Percentiles rank a stretch among this genome's conserved stretches.
Conservation (phyloP, 2,797 vertebrate genomes). For the Chelon auratus region DNA sequence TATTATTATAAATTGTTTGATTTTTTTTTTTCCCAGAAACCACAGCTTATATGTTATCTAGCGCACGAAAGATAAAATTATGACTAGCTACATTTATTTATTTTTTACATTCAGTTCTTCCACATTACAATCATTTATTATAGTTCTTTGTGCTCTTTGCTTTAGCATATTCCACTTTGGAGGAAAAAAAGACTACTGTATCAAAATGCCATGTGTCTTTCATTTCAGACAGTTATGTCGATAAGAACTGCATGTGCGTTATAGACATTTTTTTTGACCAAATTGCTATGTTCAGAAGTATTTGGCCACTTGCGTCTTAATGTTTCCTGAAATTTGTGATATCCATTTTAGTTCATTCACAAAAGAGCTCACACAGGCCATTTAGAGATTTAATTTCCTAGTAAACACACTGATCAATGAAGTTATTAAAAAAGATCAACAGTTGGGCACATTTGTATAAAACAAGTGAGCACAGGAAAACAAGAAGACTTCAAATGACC, state of each 20-base stretch:
- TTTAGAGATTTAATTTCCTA: no score
- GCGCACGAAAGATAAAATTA: neutral
- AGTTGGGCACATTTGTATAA: neutral
- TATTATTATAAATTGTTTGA: no score
- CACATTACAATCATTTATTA: neutral
- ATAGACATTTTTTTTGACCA: neutral
- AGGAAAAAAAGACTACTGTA: neutral
- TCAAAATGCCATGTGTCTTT: neutral
- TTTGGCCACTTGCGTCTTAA: neutral
- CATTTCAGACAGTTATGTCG: neutral
- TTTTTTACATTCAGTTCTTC: conserved; percentile 3
- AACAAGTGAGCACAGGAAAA: neutral
- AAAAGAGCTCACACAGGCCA: no score
- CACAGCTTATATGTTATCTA: neutral
- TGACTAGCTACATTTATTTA: neutral
- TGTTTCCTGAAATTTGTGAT: neutral
- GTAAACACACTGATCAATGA: no score
- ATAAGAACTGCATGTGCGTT: neutral
- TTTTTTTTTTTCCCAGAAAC: neutral
- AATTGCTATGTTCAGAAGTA: neutral
- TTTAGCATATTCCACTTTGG: neutral
- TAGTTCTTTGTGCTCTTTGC: neutral
- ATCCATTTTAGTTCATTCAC: neutral
- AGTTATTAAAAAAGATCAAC: neutral
- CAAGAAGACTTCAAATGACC: neutral